Conservation (phyloP, 2,888 invertebrate species). For the Drosophila anomelani region DNA sequence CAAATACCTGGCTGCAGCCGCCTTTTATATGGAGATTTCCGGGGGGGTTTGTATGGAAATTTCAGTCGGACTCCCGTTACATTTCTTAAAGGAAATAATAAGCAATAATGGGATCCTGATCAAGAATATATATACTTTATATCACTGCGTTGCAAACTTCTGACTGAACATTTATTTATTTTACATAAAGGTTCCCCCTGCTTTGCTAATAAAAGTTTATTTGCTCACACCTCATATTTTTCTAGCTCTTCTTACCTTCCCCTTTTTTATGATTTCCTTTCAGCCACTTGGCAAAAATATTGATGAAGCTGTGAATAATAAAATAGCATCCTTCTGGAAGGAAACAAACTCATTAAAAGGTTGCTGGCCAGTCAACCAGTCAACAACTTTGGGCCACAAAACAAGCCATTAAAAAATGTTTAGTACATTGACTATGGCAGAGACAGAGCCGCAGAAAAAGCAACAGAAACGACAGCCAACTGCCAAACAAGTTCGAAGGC, state of each 20-base stretch:
- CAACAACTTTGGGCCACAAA: constrained; percentile 67
- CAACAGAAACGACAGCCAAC: constrained; percentile 42
- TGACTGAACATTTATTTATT: too few species aligned
- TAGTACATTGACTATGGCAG: constrained; percentile 49
- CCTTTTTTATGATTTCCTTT: constrained; percentile 13
- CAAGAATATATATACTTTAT: too few species aligned
- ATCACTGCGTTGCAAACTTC: too few species aligned
- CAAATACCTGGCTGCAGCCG: too few species aligned
- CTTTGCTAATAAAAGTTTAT: background rate
- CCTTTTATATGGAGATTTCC: too few species aligned
- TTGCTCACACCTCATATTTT: background rate
- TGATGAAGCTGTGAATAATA: constrained; percentile 36
- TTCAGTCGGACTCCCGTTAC: too few species aligned
- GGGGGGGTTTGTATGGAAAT: too few species aligned
- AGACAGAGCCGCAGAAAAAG: constrained; percentile 40
- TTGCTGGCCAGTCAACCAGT: constrained; percentile 61
- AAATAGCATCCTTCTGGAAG: constrained; percentile 14
- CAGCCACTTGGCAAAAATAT: constrained; percentile 26
- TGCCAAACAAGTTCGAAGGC: constrained; percentile 56
- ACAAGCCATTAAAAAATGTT: constrained; percentile 71
- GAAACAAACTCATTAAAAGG: constrained; percentile 46
- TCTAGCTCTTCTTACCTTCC: background rate
- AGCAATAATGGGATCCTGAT: too few species aligned
- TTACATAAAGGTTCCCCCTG: too few species aligned
- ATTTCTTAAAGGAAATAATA: too few species aligned